Conservation (phyloP, 2,888 invertebrate genomes). For the Cosmia pyralina region DNA sequence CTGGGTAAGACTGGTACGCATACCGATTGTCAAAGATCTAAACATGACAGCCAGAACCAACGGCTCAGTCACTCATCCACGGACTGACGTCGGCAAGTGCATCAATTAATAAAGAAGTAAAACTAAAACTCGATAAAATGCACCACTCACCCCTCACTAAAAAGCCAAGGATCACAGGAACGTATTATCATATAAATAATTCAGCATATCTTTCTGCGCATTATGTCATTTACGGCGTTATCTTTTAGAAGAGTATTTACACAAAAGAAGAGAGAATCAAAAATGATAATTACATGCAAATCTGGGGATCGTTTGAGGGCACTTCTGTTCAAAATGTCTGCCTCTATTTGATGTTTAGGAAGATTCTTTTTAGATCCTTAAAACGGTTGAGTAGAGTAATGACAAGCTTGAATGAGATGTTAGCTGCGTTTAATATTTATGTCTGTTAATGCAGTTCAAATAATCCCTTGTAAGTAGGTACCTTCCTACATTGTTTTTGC, state of each 20-base stretch:
- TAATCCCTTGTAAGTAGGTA: conserved; percentile 33
- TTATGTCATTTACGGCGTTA: conserved; percentile 89
- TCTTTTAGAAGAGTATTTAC: conserved; percentile 88
- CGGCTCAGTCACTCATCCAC: no score
- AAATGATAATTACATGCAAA: conserved; percentile 91
- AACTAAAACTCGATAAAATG: conserved; percentile 17
- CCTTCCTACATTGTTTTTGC: conserved; percentile 35
- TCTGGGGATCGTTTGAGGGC: conserved; percentile 83
- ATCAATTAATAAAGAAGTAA: no score
- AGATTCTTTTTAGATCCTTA: conserved; percentile 67
- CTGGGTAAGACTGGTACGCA: no score
- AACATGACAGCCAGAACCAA: no score
- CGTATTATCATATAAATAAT: conserved; percentile 89
- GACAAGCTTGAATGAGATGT: conserved; percentile 64
- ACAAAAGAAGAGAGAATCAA: conserved; percentile 90
- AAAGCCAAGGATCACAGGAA: conserved; percentile 66
- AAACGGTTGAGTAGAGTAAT: conserved; percentile 59
- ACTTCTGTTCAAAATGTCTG: conserved; percentile 71
- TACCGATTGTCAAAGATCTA: no score
- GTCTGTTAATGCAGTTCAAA: conserved; percentile 57
- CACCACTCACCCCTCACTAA: conserved; percentile 65
- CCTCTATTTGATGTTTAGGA: conserved; percentile 72
- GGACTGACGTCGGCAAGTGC: no score
- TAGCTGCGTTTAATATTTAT: conserved; percentile 60
- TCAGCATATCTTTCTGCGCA: conserved; percentile 88